phyloP scores from a whole-genome alignment of 2,888 invertebrate species.

The Spisula subtruncata region DNA sequence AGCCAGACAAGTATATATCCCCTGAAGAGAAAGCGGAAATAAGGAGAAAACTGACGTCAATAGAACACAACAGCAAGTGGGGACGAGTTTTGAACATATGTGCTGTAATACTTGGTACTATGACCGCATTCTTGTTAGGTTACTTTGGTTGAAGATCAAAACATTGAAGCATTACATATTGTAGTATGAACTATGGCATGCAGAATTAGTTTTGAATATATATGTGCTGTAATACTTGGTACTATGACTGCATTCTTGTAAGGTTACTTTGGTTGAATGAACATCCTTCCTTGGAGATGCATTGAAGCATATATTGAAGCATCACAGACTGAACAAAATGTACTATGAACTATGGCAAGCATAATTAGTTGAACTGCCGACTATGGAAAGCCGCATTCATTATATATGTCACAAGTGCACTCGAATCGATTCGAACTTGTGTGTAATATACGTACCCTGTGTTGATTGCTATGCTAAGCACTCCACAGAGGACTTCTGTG shows the following conservation, averaged over 20 bases:
- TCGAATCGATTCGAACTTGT: too few relatives aligned
- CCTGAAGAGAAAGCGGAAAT: slow-evolving; percentile 77
- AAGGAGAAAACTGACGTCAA: slow-evolving; percentile 79
- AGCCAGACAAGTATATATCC: slow-evolving; percentile 73
- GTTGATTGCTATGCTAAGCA: too few relatives aligned
- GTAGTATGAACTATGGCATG: neutral
- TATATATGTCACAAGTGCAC: too few relatives aligned
- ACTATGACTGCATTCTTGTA: slow-evolving; percentile 65
- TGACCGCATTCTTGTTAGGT: slow-evolving; percentile 67
- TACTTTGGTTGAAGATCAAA: slow-evolving; percentile 64
- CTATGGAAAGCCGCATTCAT: too few relatives aligned
- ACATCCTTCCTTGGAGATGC: too few relatives aligned
- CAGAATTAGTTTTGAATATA: neutral
- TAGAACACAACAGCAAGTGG: slow-evolving; percentile 76
- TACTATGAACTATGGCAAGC: neutral
- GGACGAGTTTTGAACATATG: slow-evolving; percentile 58
- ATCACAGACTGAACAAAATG: too few relatives aligned
- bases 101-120: slow-evolving; percentile 58
- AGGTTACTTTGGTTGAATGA: slow-evolving; percentile 70
- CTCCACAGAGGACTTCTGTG: too few relatives aligned
- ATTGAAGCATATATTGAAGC: too few relatives aligned
- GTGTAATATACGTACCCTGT: too few relatives aligned
- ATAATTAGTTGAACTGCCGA: too few relatives aligned
- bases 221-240: slow-evolving; percentile 55
- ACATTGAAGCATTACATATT: neutral